Evolutionary conservation across 2,888 invertebrate genomes (phyloP), one percentile per base, ranked within the genome.

Genomic region (Cheiracanthium punctorium): DNA sequence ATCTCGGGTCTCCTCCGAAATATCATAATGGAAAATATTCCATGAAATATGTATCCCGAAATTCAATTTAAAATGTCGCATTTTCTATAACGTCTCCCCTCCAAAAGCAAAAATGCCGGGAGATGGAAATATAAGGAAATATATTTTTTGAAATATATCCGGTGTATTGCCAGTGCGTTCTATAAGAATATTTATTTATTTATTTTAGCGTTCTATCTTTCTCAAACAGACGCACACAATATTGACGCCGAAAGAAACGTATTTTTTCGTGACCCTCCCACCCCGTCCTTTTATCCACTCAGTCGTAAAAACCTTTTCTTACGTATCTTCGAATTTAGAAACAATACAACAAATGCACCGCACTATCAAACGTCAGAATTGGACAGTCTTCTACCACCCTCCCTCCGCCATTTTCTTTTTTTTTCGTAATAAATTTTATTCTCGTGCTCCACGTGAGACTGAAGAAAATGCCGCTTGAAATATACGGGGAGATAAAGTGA

Each of bases 311-410:
- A 71, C 69, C 24, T 58, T 69, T 69, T 8, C 1, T 41, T 1
- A 33, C 58, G 64, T 5, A 77, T 77, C n/a, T 77, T 28, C 65
- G 48, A 73, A 67, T 67, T 67, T 30, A 28, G 41, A 67, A 67
- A 80, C 73, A 80, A 67, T 58, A 70, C 70, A 69, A 14, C 30
- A 32, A 48, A 41, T 48, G 17, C 48, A 48, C 17, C 48, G 17
- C 14, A 2, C 48, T 48, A 48, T 48, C 48, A 48, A 48, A 48
- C 17, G 48, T 48, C 48, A 48, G 17, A 48, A 48, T 5, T 8
- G 12, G n/a, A n/a, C n/a, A n/a, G n/a, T n/a, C n/a, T n/a, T n/a
- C n/a, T n/a, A n/a, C n/a, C n/a, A n/a, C n/a, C n/a, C n/a, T n/a
- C n/a, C n/a, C n/a, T n/a, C n/a, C n/a, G n/a, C n/a, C n/a, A n/a